Base-by-base conservation (phyloP, 1,140 invertebrate genomes). In the Tetramorium simillimum region DNA sequence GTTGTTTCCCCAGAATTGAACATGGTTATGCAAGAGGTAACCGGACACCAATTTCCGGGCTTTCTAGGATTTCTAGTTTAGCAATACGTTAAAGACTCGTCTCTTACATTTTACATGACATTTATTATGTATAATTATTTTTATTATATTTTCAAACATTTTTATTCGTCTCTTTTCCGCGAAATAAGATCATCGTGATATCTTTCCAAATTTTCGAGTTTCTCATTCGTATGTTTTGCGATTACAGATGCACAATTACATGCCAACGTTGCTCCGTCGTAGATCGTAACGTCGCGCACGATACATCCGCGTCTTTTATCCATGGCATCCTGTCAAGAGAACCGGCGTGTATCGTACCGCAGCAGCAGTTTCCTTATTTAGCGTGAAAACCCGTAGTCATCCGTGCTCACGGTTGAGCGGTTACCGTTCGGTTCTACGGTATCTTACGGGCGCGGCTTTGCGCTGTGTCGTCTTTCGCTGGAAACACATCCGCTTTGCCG, bases 321-420 rank as follows among this genome's bases (percentile, higher is more conserved):
- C 21, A 40, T 46, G 28, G 40, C 58, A 62, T 58, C 67, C 65
- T 77, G 67, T 33, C 63, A 81, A 70, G 75, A 51, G 33, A 37
- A 73, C 46, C 62, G 51, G 60, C 24, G 69, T 67, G 63, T 76
- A 49, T 80, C 78, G 56, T 43, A 56, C 69, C 77, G 46, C 72
- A 65, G 72, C 72, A 67, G 65, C 75, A 80, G 78, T 75, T 87
- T 90, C 88, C 86, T 87, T 89, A 86, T 90, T 86, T 90, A 69
- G 87, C 81, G 73, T 69, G 73, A 88, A 91, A 90, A 89, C 86
- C 89, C 86, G 65, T 90, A 88, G 89, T 88, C 86, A 91, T 88
- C 89, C 86, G 86, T 84, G 86, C 63, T 77, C 77, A 91, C 89
- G 86, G 90, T 86, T 85, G 89, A 90, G 86, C 76, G 90, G 89